Base-by-base conservation (phyloP, 2,113 vertebrate genomes). In the Andinoacara biseriatus region DNA sequence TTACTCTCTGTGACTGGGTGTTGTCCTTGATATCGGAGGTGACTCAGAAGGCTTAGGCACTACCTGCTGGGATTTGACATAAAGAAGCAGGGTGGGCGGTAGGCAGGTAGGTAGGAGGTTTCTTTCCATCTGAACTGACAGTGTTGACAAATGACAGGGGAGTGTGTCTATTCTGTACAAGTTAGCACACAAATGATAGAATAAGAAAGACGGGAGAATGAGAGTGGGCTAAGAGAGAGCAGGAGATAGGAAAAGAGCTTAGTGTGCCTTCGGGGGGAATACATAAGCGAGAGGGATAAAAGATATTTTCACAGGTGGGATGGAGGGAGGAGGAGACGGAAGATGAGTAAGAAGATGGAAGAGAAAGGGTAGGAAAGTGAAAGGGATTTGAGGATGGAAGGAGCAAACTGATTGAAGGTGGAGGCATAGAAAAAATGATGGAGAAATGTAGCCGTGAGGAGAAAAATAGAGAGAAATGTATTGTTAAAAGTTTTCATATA, bases 101-200 rank as follows among this genome's bases (percentile, higher is more conserved):
- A 38, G 77, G 80, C 8, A 78, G 81, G 77, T 3, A 80, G 29
- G 65, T 49, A 33, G 74, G 63, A 81, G 83, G 82, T 78, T 81
- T 80, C 78, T 74, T 83, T 83, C 87, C 74, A 93, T 86, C 81
- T 18, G n/a, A 86, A 80, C 83, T 86, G 89, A 91, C 88, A 90
- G 65, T 83, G 81, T 81, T 93, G 91, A 92, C 88, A 91, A 92
- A 91, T 89, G 90, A 91, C 88, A 85, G 43, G 81, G 83, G 81
- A 81, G 82, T 33, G 82, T 58, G 86, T 82, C 84, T 87, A 75
- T 81, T 81, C 63, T 82, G 57, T 74, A 72, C 8, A 40, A 76
- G 76, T 80, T 76, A 78, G 72, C 72, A 26, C 81, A 82, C 58
- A 26, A 84, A 78, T 20, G 80, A 87, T 84, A 46, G 84, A 87